Conservation (phyloP, 2,113 vertebrate genomes). For the Takifugu flavidus region DNA sequence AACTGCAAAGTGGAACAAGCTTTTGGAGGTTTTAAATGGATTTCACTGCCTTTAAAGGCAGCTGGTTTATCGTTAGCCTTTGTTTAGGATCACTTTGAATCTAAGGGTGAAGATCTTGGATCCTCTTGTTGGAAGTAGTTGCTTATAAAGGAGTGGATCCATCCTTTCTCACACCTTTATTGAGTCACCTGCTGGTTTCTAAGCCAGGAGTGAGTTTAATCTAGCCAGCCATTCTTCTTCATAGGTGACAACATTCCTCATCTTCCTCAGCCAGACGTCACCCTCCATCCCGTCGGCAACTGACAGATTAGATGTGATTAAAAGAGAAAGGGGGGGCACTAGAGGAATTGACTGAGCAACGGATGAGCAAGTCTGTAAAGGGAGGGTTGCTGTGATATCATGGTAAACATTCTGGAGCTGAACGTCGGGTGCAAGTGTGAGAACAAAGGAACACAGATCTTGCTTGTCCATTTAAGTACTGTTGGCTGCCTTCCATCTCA, state of each 20-base stretch:
- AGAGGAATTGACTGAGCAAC: conserved; percentile 1
- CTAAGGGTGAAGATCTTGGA: too few species aligned
- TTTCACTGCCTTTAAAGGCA: too few species aligned
- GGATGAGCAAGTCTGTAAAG: too few species aligned
- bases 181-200: not conserved
- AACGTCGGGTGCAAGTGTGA: not conserved
- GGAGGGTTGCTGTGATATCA: not conserved
- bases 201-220: not conserved
- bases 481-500: conserved; percentile 6
- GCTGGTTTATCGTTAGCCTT: too few species aligned
- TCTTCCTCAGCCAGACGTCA: not conserved
- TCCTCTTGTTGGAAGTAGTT: too few species aligned
- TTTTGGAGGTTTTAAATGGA: too few species aligned
- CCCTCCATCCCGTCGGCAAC: conserved; percentile 11
- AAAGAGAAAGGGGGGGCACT: conserved; percentile 14
- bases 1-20: too few species aligned
- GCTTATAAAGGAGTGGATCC: too few species aligned
- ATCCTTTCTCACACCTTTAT: not conserved
- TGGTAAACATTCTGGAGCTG: not conserved
- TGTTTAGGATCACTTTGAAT: too few species aligned
- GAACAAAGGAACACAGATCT: not conserved
- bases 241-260: not conserved
- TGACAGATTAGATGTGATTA: conserved; percentile 12
- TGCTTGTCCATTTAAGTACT: not conserved
- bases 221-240: conserved; percentile 3